phyloP scores from a whole-genome alignment of 1,140 invertebrate species.

The Cyclina sinensis region DNA sequence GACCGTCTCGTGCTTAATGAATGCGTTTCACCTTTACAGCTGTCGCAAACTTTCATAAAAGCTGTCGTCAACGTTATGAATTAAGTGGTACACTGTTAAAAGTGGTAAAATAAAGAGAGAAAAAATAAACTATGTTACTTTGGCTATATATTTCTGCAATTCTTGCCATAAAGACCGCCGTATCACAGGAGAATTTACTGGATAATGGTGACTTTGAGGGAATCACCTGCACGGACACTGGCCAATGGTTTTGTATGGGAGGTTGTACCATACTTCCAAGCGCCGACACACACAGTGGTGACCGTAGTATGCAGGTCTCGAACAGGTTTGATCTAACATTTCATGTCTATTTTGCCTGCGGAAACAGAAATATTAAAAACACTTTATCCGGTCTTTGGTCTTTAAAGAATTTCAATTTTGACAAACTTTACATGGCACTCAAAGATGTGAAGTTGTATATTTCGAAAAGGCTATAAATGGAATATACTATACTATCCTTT shows the following conservation, averaged over 20 bases:
- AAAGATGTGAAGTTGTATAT: neutral
- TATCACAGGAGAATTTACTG: conserved; percentile 1
- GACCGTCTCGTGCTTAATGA: too few species aligned
- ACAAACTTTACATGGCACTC: neutral
- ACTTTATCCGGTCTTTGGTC: neutral
- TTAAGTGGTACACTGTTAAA: too few species aligned
- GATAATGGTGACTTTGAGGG: conserved; percentile 45
- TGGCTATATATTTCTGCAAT: too few species aligned
- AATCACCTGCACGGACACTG: neutral
- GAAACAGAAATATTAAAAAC: neutral
- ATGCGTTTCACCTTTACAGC: too few species aligned
- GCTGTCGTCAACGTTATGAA: too few species aligned
- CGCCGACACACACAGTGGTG: conserved; percentile 5
- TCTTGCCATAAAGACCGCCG: too few species aligned
- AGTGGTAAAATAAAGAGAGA: too few species aligned
- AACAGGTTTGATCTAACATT: conserved; percentile 6
- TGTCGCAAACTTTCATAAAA: too few species aligned
- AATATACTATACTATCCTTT: too few species aligned
- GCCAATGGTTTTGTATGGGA: neutral
- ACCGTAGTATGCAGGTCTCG: conserved; percentile 32
- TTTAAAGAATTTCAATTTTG: neutral
- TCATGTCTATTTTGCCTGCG: neutral
- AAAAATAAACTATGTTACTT: too few species aligned
- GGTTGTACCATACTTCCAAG: conserved; percentile 9
- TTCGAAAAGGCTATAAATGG: too few species aligned